Base-by-base conservation (phyloP, 53 echinoderm and acorn worm species). In the Zoroaster sp. region DNA sequence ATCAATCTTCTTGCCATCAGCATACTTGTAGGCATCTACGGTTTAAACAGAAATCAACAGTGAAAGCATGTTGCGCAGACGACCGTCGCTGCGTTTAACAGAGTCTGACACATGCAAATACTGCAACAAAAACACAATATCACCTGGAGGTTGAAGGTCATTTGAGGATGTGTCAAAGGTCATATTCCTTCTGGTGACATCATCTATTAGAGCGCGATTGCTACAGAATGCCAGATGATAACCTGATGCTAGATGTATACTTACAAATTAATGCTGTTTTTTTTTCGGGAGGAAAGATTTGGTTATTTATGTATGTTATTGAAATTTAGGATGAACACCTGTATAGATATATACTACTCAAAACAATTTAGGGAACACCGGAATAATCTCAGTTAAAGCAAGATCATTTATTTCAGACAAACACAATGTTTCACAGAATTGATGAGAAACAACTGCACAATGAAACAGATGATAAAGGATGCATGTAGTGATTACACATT, bases 1-100 rank as follows among this genome's bases (percentile, higher is more conserved):
- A 73, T 97, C 97, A 43, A 97, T 97, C 93, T 97, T 97, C 93
- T 97, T 97, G 34, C 97, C 97, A 69, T 97, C 97, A 4, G 97
- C 97, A 40, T 95, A 91, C 87, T 97, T 97, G 93, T 95, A 97
- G 18, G 97, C 97, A 83, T 90, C 97, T 97, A 88, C 44, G 39
- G 75, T 3, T 2, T 34, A 31, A 42, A 47, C 34, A 86, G 18
- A 11, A 80, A 11, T 45, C 25, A 49, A 49, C 14, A 32, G 40
- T 37, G 13, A 66, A 66, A 66, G 35, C 34, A 36, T 14, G 2
- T 17, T 1, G 36, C 15, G 15, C 1, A 68, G 35, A 8, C 59
- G 12, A 3, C 40, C 39, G 66, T 46, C 4, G 15, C 2, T 33
- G 17, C 28, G 14, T 1, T 13, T 11, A 21, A 14, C 5, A 69